These are phyloP conservation scores for Otis tarda DNA, from an alignment of 2,113 vertebrate species.

Conservation along the genomic window DNA sequence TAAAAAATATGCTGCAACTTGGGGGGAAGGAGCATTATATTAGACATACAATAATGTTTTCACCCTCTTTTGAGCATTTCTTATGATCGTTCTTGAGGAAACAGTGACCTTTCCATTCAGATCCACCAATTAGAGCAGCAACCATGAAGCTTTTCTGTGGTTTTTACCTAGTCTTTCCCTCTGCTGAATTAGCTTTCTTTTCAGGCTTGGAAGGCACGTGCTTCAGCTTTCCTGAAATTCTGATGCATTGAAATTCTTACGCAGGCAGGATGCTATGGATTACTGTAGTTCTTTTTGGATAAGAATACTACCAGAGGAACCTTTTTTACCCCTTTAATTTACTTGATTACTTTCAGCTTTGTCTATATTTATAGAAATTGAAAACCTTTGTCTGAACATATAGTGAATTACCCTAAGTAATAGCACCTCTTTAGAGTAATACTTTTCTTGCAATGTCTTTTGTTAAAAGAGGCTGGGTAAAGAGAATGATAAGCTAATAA, in stretches of 20 bases:
- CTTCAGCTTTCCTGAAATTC: background rate
- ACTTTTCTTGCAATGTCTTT: background rate
- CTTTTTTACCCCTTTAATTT: background rate
- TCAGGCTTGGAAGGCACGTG: background rate
- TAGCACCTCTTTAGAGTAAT: background rate
- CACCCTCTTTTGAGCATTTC: constrained; percentile 14
- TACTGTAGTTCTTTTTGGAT: background rate
- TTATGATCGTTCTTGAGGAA: background rate
- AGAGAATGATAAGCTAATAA: background rate
- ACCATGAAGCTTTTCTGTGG: background rate
- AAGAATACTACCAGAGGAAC: background rate
- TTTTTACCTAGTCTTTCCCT: background rate
- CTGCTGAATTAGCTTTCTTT: background rate
- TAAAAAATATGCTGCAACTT: background rate
- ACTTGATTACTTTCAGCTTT: background rate
- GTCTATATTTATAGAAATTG: background rate
- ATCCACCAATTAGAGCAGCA: background rate
- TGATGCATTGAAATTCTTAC: background rate
- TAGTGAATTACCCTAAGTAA: background rate
- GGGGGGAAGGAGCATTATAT: background rate
- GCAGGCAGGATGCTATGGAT: background rate
- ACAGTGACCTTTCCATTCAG: constrained; percentile 27
- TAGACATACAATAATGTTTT: background rate
- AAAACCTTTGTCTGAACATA: background rate
- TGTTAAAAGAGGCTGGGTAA: background rate